Evolutionary conservation across 2,888 invertebrate genomes (phyloP).

Genomic region (Acanthosepion esculentum): DNA sequence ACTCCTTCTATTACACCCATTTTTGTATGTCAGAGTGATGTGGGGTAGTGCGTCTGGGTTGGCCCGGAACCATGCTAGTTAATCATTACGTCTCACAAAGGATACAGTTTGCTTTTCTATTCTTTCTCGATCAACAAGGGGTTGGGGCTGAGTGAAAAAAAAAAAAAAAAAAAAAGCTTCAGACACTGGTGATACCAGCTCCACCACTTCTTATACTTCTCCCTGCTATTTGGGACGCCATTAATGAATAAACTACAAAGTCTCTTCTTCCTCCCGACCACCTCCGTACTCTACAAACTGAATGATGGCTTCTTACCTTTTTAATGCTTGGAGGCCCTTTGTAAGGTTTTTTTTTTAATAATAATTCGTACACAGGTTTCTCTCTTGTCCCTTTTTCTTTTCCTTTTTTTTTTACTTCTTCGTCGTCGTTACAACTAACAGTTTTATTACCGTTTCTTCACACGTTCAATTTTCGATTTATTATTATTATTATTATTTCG

Average conservation of each 20-base stretch:
- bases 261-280: background rate
- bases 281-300: background rate
- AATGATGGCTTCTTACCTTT: background rate
- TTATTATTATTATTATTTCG: too few relatives aligned
- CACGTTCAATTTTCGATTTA: too few relatives aligned
- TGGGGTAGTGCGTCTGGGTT: background rate
- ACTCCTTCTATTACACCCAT: too few relatives aligned
- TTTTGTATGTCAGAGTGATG: background rate
- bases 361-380: too few relatives aligned
- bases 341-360: background rate
- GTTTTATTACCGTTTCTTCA: background rate
- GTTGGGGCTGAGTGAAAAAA: background rate
- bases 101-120: background rate
- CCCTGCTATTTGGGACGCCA: background rate
- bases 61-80: background rate
- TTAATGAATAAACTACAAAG: background rate
- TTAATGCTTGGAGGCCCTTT: background rate
- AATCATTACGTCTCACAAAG: background rate
- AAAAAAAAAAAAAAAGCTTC: background rate
- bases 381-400: too few relatives aligned
- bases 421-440: background rate
- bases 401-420: background rate
- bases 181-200: slow-evolving; percentile 5
- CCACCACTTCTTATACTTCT: background rate
- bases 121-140: background rate